Percentiles rank a stretch among this genome's conserved stretches.
phyloP scores from a whole-genome alignment of 2,888 invertebrate species.

The Lottia gigantea region DNA sequence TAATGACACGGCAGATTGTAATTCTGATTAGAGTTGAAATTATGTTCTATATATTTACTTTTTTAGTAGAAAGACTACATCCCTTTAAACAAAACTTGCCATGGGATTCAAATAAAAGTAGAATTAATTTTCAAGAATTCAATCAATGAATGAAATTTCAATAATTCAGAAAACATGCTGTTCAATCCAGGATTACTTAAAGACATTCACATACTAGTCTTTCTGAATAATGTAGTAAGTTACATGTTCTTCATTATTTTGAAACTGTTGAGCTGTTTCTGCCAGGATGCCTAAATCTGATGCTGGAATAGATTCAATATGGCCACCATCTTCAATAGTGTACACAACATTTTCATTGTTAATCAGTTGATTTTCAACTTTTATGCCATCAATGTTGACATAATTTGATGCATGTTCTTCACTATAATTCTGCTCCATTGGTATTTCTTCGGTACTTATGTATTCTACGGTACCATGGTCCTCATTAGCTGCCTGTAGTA shows the following conservation, averaged over 20 bases:
- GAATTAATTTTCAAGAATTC: too few species aligned
- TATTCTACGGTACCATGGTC: background rate
- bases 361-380: background rate
- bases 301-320: background rate
- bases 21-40: too few species aligned
- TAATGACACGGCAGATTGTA: too few species aligned
- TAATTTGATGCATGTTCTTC: background rate
- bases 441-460: background rate
- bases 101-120: too few species aligned
- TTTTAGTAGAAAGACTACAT: too few species aligned
- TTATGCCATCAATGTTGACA: background rate
- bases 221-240: slow-evolving; percentile 5
- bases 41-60: too few species aligned
- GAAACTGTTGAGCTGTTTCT: slow-evolving; percentile 2
- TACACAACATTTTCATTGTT: background rate
- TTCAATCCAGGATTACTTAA: too few species aligned
- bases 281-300: slow-evolving; percentile 4
- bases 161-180: too few species aligned
- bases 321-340: background rate
- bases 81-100: too few species aligned
- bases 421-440: background rate
- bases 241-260: background rate
- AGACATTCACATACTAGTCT: too few species aligned
- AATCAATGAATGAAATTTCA: too few species aligned
- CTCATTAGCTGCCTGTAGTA: background rate